phyloP scores from a whole-genome alignment of 2,797 vertebrate species.

The Lutjanus argentimaculatus region DNA sequence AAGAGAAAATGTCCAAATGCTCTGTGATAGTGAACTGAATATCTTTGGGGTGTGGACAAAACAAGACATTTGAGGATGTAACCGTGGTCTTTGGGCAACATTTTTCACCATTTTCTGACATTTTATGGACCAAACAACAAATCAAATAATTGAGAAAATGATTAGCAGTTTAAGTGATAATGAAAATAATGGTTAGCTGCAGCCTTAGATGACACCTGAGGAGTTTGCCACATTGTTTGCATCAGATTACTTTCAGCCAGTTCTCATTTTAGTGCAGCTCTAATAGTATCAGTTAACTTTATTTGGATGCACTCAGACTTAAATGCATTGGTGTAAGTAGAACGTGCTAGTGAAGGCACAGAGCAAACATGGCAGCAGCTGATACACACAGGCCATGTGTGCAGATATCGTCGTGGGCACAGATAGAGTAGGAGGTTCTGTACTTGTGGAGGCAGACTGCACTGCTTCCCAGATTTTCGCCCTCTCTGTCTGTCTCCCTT shows the following conservation, averaged over 20 bases:
- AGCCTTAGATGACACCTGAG: background rate
- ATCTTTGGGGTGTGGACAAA: too few relatives aligned
- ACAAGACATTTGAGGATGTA: too few relatives aligned
- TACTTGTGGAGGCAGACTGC: slow-evolving; percentile 78
- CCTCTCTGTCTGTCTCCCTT: slow-evolving; percentile 75
- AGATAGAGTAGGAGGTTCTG: slow-evolving; percentile 79
- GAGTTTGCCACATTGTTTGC: background rate
- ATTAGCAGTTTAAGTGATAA: too few relatives aligned
- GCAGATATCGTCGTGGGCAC: slow-evolving; percentile 69
- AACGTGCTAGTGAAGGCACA: slow-evolving; percentile 46
- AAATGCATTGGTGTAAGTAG: slow-evolving; percentile 24
- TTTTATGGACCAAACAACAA: too few relatives aligned
- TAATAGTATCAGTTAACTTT: slow-evolving; percentile 12
- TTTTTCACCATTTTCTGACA: too few relatives aligned
- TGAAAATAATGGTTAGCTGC: too few relatives aligned
- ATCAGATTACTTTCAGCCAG: background rate
- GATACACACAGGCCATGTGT: slow-evolving; percentile 71
- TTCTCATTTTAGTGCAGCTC: background rate
- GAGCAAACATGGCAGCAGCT: slow-evolving; percentile 66
- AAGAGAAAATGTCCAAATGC: too few relatives aligned
- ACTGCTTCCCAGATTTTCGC: slow-evolving; percentile 74
- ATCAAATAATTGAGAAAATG: too few relatives aligned
- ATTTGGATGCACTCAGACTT: slow-evolving; percentile 37
- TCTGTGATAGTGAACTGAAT: too few relatives aligned
- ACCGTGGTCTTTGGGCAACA: too few relatives aligned